Percentiles rank a stretch among this genome's conserved stretches.
These are phyloP conservation scores for Melitaea athalia DNA, from an alignment of 2,888 invertebrate species.

Conservation along the genomic window DNA sequence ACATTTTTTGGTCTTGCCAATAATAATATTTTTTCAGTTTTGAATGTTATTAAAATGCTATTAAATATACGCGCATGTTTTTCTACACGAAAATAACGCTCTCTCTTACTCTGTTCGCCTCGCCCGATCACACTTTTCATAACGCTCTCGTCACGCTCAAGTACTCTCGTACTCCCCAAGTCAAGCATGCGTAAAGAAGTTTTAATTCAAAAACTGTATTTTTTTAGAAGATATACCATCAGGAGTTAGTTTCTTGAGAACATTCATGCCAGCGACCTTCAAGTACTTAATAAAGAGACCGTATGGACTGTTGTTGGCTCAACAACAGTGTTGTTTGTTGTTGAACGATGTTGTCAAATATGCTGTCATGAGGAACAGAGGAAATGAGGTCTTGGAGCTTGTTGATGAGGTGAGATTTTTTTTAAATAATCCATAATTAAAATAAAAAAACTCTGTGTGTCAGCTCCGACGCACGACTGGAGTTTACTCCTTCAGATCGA, in stretches of 20 bases:
- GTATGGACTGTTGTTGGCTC: conserved; percentile 42
- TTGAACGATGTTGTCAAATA: conserved; percentile 50
- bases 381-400: conserved; percentile 46
- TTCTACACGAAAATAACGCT: too few species aligned
- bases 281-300: conserved; percentile 45
- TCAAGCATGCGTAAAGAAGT: too few species aligned
- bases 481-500: too few species aligned
- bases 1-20: not conserved
- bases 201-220: not conserved
- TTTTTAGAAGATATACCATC: conserved; percentile 5
- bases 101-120: too few species aligned
- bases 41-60: too few species aligned
- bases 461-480: too few species aligned
- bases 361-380: conserved; percentile 43
- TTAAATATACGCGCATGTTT: too few species aligned
- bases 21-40: not conserved
- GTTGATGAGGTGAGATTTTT: conserved; percentile 52
- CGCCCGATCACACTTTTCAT: too few species aligned
- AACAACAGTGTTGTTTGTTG: conserved; percentile 41
- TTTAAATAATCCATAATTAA: too few species aligned
- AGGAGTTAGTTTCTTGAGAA: conserved; percentile 42
- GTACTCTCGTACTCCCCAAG: too few species aligned
- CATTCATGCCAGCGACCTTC: conserved; percentile 48
- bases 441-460: too few species aligned
- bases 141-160: too few species aligned